phyloP scores from a whole-genome alignment of 2,888 invertebrate genomes.

The Adelphocoris suturalis region DNA sequence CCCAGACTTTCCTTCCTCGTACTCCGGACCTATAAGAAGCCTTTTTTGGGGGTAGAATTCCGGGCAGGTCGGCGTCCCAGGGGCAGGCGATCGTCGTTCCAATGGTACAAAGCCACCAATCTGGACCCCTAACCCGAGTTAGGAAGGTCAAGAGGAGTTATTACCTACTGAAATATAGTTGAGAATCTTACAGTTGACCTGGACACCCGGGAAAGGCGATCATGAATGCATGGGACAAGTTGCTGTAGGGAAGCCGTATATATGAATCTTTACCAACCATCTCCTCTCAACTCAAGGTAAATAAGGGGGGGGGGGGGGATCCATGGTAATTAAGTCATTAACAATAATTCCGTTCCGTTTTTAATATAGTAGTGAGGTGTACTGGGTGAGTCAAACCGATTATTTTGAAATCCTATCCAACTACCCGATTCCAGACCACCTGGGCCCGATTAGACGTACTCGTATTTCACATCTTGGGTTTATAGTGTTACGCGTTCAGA shows the following conservation, averaged over 20 bases:
- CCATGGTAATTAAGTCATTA: too few relatives aligned
- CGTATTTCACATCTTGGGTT: too few relatives aligned
- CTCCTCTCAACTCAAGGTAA: too few relatives aligned
- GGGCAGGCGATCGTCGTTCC: neutral
- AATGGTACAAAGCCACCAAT: neutral
- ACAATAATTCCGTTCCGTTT: too few relatives aligned
- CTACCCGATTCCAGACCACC: too few relatives aligned
- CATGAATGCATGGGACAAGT: neutral
- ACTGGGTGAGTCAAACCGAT: too few relatives aligned
- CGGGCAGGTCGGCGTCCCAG: neutral
- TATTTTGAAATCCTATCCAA: too few relatives aligned
- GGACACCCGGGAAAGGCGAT: neutral
- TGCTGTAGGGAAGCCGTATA: neutral
- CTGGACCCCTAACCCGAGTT: neutral
- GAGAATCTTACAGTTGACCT: neutral
- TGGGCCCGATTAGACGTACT: too few relatives aligned
- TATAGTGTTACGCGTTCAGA: too few relatives aligned
- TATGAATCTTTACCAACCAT: too few relatives aligned
- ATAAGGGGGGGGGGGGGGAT: too few relatives aligned
- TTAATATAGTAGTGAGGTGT: too few relatives aligned
- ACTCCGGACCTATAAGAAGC: neutral
- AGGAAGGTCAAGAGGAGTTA: constrained; percentile 1
- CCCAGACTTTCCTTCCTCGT: neutral
- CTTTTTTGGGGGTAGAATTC: neutral
- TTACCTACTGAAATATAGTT: neutral